These are phyloP conservation scores for Azemiops feae DNA, from an alignment of 2,113 vertebrate species.

Conservation along the genomic window DNA sequence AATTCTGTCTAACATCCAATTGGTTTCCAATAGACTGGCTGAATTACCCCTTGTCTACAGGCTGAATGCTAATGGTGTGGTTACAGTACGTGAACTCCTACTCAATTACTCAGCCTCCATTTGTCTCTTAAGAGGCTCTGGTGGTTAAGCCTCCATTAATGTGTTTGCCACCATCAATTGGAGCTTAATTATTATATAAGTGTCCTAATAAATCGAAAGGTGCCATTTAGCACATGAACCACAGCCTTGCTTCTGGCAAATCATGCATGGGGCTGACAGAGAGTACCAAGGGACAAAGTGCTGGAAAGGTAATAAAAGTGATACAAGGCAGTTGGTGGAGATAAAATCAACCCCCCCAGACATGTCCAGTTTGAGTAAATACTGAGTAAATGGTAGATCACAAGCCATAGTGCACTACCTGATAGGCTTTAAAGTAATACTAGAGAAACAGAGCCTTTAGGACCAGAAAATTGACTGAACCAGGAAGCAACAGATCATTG, in stretches of 20 bases:
- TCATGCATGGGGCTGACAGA: neutral
- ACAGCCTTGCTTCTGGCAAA: neutral
- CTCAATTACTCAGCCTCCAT: neutral
- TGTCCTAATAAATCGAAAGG: neutral
- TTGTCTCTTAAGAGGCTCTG: neutral
- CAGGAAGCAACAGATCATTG: neutral
- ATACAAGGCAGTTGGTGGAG: neutral
- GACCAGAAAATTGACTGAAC: neutral
- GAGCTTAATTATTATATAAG: neutral
- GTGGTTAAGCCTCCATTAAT: neutral
- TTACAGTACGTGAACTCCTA: neutral
- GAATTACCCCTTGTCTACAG: neutral
- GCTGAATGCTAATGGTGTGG: neutral
- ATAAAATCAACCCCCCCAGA: neutral
- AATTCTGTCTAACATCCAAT: neutral
- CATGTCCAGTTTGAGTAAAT: neutral
- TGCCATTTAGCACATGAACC: neutral
- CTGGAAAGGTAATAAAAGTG: neutral
- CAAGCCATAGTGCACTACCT: neutral
- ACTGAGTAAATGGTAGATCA: neutral
- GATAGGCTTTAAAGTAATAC: neutral
- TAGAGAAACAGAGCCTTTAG: neutral
- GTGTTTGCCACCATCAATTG: neutral
- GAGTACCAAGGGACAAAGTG: neutral
- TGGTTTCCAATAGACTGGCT: neutral